phyloP scores from a whole-genome alignment of 2,888 invertebrate genomes.

The Xestia ashworthii region DNA sequence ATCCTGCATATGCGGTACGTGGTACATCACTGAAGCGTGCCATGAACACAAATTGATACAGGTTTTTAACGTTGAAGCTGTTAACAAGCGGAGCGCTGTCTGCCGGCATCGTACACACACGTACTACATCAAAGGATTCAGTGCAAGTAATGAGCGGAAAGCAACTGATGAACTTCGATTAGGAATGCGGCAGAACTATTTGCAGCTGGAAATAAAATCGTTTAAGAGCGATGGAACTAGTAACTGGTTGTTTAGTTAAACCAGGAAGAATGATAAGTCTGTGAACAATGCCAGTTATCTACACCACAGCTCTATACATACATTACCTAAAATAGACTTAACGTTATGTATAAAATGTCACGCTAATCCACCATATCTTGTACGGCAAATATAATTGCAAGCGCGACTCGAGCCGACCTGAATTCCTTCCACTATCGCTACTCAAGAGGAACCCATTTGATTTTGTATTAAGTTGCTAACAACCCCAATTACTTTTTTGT shows the following conservation, averaged over 20 bases:
- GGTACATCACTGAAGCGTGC: constrained; percentile 79
- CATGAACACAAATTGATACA: constrained; percentile 83
- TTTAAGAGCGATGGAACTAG: constrained; percentile 29
- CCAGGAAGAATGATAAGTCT: constrained; percentile 47
- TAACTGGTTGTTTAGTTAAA: constrained; percentile 17
- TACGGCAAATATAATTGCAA: constrained; percentile 75
- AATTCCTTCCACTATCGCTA: constrained; percentile 72
- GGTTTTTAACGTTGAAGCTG: constrained; percentile 75
- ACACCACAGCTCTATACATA: constrained; percentile 37
- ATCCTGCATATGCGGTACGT: constrained; percentile 77
- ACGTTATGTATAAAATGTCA: constrained; percentile 58
- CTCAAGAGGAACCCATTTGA: constrained; percentile 44
- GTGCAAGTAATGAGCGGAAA: constrained; percentile 75
- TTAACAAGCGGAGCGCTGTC: constrained; percentile 82
- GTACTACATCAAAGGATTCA: constrained; percentile 76
- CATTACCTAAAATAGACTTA: constrained; percentile 53
- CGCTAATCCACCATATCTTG: constrained; percentile 71
- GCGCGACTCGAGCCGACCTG: constrained; percentile 73
- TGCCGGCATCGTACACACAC: constrained; percentile 68
- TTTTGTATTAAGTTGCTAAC: constrained; percentile 62
- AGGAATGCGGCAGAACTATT: constrained; percentile 57
- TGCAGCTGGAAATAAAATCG: constrained; percentile 48
- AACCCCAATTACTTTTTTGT: constrained; percentile 46
- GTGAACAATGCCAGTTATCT: constrained; percentile 39
- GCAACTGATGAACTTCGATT: constrained; percentile 61